Evolutionary conservation across 2,113 vertebrate genomes (phyloP).

Genomic region (Anolis carolinensis): DNA sequence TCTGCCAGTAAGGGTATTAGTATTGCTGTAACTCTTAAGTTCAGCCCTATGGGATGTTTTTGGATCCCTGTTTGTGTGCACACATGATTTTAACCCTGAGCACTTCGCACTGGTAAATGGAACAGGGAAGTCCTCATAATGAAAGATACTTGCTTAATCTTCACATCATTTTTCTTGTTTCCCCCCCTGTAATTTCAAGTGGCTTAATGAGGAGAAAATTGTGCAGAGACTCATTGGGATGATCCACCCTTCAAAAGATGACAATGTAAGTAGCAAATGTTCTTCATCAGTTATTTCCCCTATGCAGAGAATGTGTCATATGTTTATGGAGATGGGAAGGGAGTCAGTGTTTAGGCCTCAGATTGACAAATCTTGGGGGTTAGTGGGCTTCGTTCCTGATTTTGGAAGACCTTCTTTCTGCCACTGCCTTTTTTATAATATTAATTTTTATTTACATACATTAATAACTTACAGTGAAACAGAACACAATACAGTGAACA

Average conservation of each 20-base stretch:
- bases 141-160: background rate
- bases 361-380: background rate
- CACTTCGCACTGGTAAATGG: background rate
- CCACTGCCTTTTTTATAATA: no score
- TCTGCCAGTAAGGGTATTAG: background rate
- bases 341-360: background rate
- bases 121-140: background rate
- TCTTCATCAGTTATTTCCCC: rapidly evolving
- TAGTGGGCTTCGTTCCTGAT: background rate
- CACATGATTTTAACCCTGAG: background rate
- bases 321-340: background rate
- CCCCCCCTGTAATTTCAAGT: constrained; percentile 48
- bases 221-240: constrained; percentile 76
- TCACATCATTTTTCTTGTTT: background rate
- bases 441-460: no score
- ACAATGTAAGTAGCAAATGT: constrained; percentile 67
- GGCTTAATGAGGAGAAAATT: constrained; percentile 79
- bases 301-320: no score
- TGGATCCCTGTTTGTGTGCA: background rate
- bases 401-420: no score
- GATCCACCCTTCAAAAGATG: constrained; percentile 74
- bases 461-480: no score
- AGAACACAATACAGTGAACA: no score
- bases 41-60: background rate
- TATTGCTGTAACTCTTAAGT: background rate